Conservation (phyloP, 2,888 invertebrate genomes). For the Melieria picta region DNA sequence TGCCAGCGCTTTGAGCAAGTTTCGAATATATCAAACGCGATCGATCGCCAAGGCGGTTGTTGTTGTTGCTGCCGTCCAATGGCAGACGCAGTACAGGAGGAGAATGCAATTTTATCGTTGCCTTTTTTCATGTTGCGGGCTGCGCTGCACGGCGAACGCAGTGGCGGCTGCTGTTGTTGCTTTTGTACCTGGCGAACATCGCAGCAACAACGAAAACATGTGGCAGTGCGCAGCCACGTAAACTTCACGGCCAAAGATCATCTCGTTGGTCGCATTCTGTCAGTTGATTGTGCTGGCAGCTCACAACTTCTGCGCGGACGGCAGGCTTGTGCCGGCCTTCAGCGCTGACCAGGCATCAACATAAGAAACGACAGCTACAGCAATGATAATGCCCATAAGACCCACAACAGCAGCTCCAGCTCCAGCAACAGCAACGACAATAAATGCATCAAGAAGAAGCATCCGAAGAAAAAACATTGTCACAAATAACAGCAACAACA, state of each 20-base stretch:
- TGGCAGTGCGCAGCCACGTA: constrained; percentile 11
- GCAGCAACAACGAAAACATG: constrained; percentile 13
- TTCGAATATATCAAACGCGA: constrained; percentile 60
- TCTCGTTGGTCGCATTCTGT: constrained; percentile 50
- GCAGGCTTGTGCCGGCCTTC: constrained; percentile 63
- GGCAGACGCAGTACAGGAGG: constrained; percentile 12
- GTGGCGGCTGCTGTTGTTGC: not conserved
- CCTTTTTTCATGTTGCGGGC: constrained; percentile 21
- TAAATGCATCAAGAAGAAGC: no score
- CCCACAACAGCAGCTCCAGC: constrained; percentile 19
- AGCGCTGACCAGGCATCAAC: constrained; percentile 33
- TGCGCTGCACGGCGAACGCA: constrained; percentile 28
- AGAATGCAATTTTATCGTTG: constrained; percentile 30
- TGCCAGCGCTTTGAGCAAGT: no score
- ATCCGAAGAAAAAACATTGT: no score
- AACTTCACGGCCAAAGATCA: constrained; percentile 31
- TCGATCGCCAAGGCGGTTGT: constrained; percentile 55
- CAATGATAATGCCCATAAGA: constrained; percentile 38
- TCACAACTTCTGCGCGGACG: constrained; percentile 58
- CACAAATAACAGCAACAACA: constrained; percentile 6
- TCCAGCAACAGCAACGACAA: not conserved
- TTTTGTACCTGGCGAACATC: constrained; percentile 20
- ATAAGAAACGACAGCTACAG: constrained; percentile 31
- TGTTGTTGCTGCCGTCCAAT: constrained; percentile 15
- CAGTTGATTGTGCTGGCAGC: constrained; percentile 39